Base-by-base conservation (phyloP, 2,888 invertebrate genomes). In the Eulithis prunata region DNA sequence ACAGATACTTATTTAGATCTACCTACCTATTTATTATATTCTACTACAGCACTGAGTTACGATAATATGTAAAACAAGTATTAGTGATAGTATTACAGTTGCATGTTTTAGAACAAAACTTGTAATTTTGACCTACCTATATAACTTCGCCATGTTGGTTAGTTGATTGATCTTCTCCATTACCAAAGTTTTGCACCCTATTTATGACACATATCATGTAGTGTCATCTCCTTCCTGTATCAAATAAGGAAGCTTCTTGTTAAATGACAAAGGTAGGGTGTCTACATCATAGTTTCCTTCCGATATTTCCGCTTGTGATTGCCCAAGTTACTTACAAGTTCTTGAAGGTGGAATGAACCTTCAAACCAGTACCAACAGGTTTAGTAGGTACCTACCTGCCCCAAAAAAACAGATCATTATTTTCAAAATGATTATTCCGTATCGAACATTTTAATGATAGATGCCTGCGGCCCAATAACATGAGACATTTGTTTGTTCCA, bases 211-310 rank as follows among this genome's bases (percentile, higher is more conserved):
- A 47, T 58, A 14, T 53, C 58, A 49, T 54, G 54, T 41, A 32
- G 49, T 28, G 45, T 41, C 12, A 54, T 28, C 28, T 28, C 46
- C 57, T 59, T 62, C 66, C 46, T 66, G 32, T 43, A 46, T 66
- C 62, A 49, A 61, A 61, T 53, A 47, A 63, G 67, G 67, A 67
- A 67, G 43, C n/a, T 45, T 52, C 41, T 46, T 13, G 45, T 65
- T 38, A 51, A 66, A 59, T 52, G 38, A 62, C 55, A 62, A 43
- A 54, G 32, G 32, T 6, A 32, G 45, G 55, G 53, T 41, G 45
- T 51, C 58, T 60, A 53, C 41, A 32, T 53, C 46, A 57, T 21
- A 45, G 62, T 56, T 63, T 57, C 60, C 63, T 67, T 67, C 67
- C 63, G 56, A 14, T n/a, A 54, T 32, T 32, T 32, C 32, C 32